Evolutionary conservation across 2,888 invertebrate genomes (phyloP).

Genomic region (Heliconius sara): DNA sequence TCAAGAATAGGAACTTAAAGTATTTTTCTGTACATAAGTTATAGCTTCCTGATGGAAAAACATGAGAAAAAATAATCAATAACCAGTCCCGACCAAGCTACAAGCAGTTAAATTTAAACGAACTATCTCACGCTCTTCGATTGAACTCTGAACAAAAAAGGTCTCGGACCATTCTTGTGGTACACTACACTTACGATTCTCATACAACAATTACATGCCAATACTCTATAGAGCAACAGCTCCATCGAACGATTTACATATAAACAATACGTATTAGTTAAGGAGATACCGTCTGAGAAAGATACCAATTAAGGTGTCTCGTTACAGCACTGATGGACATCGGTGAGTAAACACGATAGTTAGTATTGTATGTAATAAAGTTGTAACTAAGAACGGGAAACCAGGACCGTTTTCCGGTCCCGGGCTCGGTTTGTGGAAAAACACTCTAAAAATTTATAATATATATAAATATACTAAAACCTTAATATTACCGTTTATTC

Average conservation of each 20-base stretch:
- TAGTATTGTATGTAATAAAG: not conserved
- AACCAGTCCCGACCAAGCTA: not conserved
- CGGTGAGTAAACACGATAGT: not conserved
- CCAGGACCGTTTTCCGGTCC: too few species aligned
- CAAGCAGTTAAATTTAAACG: conserved; percentile 7
- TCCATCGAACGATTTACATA: conserved; percentile 41
- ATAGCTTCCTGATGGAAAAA: too few species aligned
- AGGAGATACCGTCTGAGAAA: conserved; percentile 40
- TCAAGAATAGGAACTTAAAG: not conserved
- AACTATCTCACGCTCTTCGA: conserved; percentile 21
- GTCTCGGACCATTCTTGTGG: conserved; percentile 12
- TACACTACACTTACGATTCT: conserved; percentile 19
- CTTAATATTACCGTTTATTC: too few species aligned
- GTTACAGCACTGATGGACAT: conserved; percentile 20
- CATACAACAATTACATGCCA: conserved; percentile 13
- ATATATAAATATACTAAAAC: too few species aligned
- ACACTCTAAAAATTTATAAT: too few species aligned
- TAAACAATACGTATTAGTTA: conserved; percentile 35
- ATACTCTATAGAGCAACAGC: conserved; percentile 25
- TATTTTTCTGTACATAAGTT: not conserved
- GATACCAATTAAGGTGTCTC: conserved; percentile 38
- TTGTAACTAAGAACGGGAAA: too few species aligned
- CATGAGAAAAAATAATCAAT: not conserved
- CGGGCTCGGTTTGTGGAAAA: too few species aligned
- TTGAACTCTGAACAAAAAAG: conserved; percentile 30